Base-by-base conservation (phyloP, 2,113 vertebrate species). In the Perca flavescens region DNA sequence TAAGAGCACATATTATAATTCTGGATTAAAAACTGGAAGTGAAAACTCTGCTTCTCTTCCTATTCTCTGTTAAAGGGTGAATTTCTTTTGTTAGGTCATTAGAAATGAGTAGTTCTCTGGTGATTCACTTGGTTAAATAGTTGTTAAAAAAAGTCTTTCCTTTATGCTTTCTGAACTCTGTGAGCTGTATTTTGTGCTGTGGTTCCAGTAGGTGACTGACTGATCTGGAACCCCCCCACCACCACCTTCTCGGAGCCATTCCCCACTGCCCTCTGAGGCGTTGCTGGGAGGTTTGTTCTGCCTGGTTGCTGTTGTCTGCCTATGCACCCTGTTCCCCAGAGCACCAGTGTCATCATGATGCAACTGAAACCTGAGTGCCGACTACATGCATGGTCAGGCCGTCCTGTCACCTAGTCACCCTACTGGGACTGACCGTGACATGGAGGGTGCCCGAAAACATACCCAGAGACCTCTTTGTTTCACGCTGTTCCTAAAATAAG, bases 301-400 rank as follows among this genome's bases (percentile, higher is more conserved):
- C 88, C 84, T 90, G 88, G 91, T 70, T 85, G 87, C 84, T 49
- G 80, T 60, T 90, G 82, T 88, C 87, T 89, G 80, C 68, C 77
- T 74, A 60, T 31, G 54, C 52, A 25, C 67, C 74, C 31, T 50
- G 74, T 75, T 89, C 88, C 87, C 91, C 74, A n/a, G 90, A 88
- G 88, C 78, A 52, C 58, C 77, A 12, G 58, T 83, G 85, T 86
- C 86, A 87, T 91, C 77, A 87, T 89, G 87, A 93, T 90, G 85
- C 72, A 34, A 88, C 87, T 80, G 83, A 83, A 90, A 93, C 89
- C 90, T 82, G 89, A 89, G 92, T 81, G 80, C 77, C 43, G 60
- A 85, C 91, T 94, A 88, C 88, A 93, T 89, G 90, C 91, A 89
- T 93, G 90, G 88, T 86, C 91, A 87, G 85, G 77, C 81, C 66